Conservation (phyloP, 2,113 vertebrate genomes). For the Peromyscus californicus region DNA sequence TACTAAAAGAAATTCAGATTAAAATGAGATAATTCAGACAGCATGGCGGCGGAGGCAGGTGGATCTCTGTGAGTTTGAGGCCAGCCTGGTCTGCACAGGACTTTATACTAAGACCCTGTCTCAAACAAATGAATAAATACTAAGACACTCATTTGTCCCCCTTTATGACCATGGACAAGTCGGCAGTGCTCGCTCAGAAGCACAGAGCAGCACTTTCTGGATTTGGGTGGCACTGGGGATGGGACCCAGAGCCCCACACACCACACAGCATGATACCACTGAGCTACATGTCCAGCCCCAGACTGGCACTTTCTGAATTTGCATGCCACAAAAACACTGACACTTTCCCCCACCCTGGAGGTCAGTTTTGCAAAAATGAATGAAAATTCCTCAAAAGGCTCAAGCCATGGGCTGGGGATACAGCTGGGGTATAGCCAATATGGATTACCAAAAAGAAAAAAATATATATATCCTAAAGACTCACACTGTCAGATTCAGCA, state of each 20-base stretch:
- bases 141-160: background rate
- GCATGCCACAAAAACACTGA: no score
- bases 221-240: background rate
- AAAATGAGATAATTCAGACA: background rate
- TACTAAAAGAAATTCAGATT: background rate
- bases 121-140: background rate
- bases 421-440: background rate
- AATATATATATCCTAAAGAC: background rate
- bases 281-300: background rate
- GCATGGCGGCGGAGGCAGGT: background rate
- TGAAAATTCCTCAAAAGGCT: constrained; percentile 5
- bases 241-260: background rate
- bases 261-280: background rate
- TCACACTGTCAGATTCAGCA: background rate
- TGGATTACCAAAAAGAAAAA: background rate
- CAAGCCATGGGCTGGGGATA: background rate
- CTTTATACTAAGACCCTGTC: background rate
- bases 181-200: background rate
- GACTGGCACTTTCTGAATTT: background rate
- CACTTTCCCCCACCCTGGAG: background rate
- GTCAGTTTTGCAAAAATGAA: constrained; percentile 34
- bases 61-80: background rate
- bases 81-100: background rate
- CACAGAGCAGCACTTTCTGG: background rate
- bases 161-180: background rate